A percentile compares a stretch with the other conserved stretches of the same genome.
phyloP scores from a whole-genome alignment of 2,797 vertebrate genomes.

The Peromyscus attwateri region DNA sequence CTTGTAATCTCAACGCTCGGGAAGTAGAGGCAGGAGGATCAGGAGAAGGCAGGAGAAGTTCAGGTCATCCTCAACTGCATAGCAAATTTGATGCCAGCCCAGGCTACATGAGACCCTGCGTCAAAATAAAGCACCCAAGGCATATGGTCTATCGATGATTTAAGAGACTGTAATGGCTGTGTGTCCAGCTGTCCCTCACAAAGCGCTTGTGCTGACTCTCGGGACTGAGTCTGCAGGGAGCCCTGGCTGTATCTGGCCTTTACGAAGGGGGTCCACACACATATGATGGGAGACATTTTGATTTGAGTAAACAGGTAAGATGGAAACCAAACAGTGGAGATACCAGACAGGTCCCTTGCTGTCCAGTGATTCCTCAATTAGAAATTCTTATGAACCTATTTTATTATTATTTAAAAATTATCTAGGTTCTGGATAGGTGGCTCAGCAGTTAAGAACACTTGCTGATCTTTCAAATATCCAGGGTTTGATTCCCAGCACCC shows the following conservation, averaged over 20 bases:
- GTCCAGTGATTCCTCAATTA: not conserved
- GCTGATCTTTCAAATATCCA: not conserved
- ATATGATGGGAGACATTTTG: not conserved
- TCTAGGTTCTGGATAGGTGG: not conserved
- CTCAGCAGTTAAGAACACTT: not conserved
- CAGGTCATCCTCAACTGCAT: too few species aligned
- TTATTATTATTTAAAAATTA: not conserved
- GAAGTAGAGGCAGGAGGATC: not conserved
- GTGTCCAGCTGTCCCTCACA: not conserved
- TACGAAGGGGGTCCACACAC: not conserved
- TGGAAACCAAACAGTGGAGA: not conserved
- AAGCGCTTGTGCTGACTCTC: not conserved
- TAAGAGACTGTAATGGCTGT: not conserved
- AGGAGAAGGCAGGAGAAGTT: too few species aligned
- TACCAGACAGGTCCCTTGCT: not conserved
- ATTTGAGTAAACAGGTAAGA: not conserved
- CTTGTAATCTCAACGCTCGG: not conserved
- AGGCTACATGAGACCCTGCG: not conserved
- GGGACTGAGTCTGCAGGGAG: not conserved
- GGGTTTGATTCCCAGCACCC: not conserved
- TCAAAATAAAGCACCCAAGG: not conserved
- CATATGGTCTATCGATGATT: not conserved
- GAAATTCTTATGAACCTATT: not conserved
- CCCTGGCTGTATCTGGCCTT: not conserved
- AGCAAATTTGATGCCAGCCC: not conserved